Evolutionary conservation across 2,888 invertebrate species (phyloP).

Genomic region (Congeria kusceri): DNA sequence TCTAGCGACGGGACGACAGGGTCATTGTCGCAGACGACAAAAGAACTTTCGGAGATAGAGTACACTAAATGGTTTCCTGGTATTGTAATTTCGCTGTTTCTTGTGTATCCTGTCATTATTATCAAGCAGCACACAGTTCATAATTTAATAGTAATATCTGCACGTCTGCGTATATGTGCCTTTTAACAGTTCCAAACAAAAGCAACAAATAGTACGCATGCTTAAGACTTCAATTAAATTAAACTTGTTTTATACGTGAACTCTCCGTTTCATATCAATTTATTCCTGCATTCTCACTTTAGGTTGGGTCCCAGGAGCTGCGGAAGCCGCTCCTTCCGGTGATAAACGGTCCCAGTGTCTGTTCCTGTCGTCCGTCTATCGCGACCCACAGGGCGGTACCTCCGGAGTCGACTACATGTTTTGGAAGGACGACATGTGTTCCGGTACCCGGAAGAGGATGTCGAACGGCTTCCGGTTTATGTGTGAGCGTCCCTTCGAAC

Average conservation of each 20-base stretch:
- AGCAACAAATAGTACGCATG: too few relatives aligned
- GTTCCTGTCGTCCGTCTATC: constrained; percentile 58
- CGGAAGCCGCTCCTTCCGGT: constrained; percentile 57
- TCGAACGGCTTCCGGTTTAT: constrained; percentile 84
- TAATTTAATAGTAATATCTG: too few relatives aligned
- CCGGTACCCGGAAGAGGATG: constrained; percentile 39
- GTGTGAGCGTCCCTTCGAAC: constrained; percentile 84
- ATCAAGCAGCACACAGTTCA: too few relatives aligned
- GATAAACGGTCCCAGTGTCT: constrained; percentile 67
- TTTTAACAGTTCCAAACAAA: too few relatives aligned
- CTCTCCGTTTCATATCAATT: too few relatives aligned
- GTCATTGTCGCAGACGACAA: not conserved
- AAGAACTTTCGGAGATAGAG: constrained; percentile 12
- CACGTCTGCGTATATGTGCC: too few relatives aligned
- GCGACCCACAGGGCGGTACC: constrained; percentile 44
- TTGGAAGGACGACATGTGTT: constrained; percentile 86
- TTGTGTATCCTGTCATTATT: too few relatives aligned
- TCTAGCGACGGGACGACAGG: not conserved
- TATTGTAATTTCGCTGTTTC: too few relatives aligned
- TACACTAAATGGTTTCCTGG: constrained; percentile 44
- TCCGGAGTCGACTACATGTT: constrained; percentile 74
- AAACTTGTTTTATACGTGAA: too few relatives aligned
- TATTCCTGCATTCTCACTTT: too few relatives aligned
- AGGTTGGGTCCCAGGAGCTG: constrained; percentile 65
- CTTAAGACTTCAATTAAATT: too few relatives aligned